Evolutionary conservation across 2,797 vertebrate genomes (phyloP).

Genomic region (Xiphorhynchus erythropygius): DNA sequence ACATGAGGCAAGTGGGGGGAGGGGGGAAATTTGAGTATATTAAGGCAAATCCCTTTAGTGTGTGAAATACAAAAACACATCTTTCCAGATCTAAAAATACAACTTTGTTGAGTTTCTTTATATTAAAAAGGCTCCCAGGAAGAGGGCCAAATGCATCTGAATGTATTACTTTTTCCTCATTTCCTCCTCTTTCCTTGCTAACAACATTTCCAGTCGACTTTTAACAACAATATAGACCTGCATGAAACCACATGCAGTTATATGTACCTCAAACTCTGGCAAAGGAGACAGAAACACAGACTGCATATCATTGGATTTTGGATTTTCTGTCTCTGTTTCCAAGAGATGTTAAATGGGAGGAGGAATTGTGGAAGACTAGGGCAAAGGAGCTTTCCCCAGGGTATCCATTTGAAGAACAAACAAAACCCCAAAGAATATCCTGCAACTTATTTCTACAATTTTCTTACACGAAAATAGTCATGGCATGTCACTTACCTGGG

Average conservation of each 20-base stretch:
- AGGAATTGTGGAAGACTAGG: background rate
- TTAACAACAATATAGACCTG: background rate
- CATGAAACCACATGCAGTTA: background rate
- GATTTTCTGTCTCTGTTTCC: background rate
- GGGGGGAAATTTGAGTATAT: conserved; percentile 33
- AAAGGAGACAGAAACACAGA: background rate
- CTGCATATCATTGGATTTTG: background rate
- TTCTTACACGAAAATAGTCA: background rate
- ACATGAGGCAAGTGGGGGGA: background rate
- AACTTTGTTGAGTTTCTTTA: conserved; percentile 12
- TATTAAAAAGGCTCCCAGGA: conserved; percentile 61
- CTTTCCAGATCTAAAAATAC: conserved; percentile 56
- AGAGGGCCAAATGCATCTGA: conserved; percentile 45
- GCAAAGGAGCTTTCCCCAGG: background rate
- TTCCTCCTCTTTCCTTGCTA: conserved; percentile 49
- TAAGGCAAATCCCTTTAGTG: conserved; percentile 62
- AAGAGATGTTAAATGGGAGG: background rate
- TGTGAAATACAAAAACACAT: background rate
- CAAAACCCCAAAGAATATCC: background rate
- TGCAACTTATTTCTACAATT: background rate
- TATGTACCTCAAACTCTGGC: background rate
- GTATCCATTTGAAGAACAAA: background rate
- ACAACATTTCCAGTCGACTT: conserved; percentile 38
- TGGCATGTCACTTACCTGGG: background rate
- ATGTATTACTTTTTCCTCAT: conserved; percentile 49